Base-by-base conservation (phyloP, 2,113 vertebrate genomes). In the Hypomesus transpacificus region DNA sequence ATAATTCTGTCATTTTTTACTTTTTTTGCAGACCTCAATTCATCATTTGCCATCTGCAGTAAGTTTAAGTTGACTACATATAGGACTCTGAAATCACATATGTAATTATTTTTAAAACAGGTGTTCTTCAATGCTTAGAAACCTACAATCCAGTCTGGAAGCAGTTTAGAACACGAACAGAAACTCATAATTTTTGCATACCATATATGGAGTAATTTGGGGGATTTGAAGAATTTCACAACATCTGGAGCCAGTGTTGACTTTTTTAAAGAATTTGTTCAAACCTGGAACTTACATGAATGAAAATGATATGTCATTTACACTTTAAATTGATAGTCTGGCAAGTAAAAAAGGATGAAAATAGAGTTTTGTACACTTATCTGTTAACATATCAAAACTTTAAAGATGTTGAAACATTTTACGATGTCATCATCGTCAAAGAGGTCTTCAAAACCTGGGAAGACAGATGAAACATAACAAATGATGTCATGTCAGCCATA, bases 391-490 rank as follows among this genome's bases (percentile, higher is more conserved):
- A 21, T 65, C 14, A n/a, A 64, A 56, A 61, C 21, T 20, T 61
- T 53, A 65, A 68, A 70, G 24, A 46, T 56, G 34, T 31, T 60
- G 13, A 46, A 61, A 16, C 72, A 60, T 69, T 62, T 92, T 87
- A 92, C 83, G 85, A 95, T 91, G 82, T 93, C 92, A 31, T 92
- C 91, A 0, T 94, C 92, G 77, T 94, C 93, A 84, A 93, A 94
- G 52, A 93, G 88, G 84, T 94, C 93, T 87, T 94, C 91, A 87
- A 95, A 95, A 89, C 92, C 91, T 93, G 77, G 24, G 50, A 21
- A 20, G 53, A 80, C 46, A 16, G 14, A 54, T 54, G 66, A 9
- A 7, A 68, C 31, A 72, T 4, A 51, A 62, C 53, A 52, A 8
- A 31, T 69, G 4, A 46, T 71, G 16, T 21, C 26, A 6, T 4